phyloP scores from a whole-genome alignment of 2,113 vertebrate species.

The Cervus canadensis region DNA sequence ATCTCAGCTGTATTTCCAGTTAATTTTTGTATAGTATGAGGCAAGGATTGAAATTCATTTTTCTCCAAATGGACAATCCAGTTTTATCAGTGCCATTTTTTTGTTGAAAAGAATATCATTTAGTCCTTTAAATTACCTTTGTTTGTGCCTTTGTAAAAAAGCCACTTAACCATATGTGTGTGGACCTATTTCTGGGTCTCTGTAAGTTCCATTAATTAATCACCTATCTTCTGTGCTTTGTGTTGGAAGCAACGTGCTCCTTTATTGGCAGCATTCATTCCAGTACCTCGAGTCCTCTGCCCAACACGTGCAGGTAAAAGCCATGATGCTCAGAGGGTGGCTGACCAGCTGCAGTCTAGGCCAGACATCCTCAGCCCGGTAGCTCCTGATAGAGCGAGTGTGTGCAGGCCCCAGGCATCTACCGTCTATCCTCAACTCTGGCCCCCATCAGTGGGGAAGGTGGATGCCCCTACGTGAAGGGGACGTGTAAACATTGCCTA shows the following conservation, averaged over 20 bases:
- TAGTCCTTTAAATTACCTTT: background rate
- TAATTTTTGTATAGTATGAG: background rate
- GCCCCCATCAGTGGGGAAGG: background rate
- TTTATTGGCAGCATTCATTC: background rate
- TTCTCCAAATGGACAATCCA: background rate
- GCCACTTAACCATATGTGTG: background rate
- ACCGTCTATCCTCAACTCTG: background rate
- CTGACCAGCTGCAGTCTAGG: background rate
- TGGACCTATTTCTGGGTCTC: background rate
- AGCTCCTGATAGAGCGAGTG: background rate
- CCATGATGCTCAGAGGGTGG: background rate
- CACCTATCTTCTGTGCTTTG: background rate
- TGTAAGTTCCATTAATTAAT: background rate
- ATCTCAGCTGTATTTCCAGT: background rate
- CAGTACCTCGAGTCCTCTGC: background rate
- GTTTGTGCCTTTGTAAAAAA: background rate
- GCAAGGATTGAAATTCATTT: background rate
- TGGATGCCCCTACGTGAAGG: background rate
- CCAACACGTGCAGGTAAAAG: background rate
- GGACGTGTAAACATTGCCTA: no score
- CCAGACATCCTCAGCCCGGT: no score
- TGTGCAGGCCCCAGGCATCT: background rate
- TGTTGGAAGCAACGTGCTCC: background rate
- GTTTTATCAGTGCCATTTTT: background rate
- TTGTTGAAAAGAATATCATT: background rate